phyloP scores from a whole-genome alignment of 2,113 vertebrate species.

The Vimba vimba region DNA sequence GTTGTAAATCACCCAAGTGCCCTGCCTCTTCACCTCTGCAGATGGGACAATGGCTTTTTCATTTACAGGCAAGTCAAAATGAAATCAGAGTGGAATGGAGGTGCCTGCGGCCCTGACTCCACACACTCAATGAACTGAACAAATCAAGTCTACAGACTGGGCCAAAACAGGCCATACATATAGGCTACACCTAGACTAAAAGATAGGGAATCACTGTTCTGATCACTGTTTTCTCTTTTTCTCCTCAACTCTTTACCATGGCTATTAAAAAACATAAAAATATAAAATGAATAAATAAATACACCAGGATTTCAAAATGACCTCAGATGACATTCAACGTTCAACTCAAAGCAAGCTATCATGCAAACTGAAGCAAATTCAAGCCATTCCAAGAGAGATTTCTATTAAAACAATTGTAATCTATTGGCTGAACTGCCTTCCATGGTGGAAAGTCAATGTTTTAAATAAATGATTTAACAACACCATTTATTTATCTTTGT shows the following conservation, averaged over 20 bases:
- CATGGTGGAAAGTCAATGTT: constrained; percentile 43
- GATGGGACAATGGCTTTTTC: constrained; percentile 28
- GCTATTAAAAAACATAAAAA: constrained; percentile 15
- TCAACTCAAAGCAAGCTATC: not conserved
- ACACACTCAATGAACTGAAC: constrained; percentile 12
- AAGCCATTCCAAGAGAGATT: not conserved
- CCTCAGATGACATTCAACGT: constrained; percentile 1
- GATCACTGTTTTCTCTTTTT: not conserved
- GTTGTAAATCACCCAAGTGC: constrained; percentile 47
- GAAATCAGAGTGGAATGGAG: constrained; percentile 37
- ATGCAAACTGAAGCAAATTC: not conserved
- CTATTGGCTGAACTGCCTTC: constrained; percentile 52
- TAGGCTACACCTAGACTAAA: not conserved
- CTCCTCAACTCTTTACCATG: not conserved
- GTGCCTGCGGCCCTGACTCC: constrained; percentile 11
- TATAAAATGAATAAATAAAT: not conserved
- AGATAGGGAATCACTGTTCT: not conserved
- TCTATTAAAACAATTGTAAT: constrained; percentile 43
- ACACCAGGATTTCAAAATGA: constrained; percentile 28
- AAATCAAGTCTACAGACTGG: constrained; percentile 32
- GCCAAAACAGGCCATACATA: not conserved
- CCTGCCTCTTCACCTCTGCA: constrained; percentile 47
- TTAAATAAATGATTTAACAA: constrained; percentile 60
- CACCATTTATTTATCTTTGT: constrained; percentile 31
- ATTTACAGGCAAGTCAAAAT: constrained; percentile 53